Evolutionary conservation across 1,140 invertebrate genomes (phyloP).

Genomic region (Drosophila sp.): DNA sequence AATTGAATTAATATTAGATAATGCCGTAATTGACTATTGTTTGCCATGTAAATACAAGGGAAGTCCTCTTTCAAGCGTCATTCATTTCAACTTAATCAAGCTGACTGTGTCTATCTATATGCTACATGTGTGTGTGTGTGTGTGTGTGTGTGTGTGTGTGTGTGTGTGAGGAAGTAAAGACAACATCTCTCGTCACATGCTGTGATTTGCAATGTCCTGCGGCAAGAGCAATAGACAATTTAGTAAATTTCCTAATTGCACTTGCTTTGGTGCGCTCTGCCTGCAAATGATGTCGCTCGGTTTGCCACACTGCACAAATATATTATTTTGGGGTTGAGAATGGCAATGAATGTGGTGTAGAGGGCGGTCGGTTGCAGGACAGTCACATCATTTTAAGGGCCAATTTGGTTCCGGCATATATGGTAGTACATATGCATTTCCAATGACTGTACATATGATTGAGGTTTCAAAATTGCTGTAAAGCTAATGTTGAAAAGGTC

Average conservation of each 20-base stretch:
- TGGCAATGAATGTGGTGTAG: constrained; percentile 20
- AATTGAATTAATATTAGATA: constrained; percentile 41
- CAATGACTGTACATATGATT: constrained; percentile 13
- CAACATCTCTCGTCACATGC: constrained; percentile 29
- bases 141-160: constrained; percentile 30
- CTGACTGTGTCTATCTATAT: constrained; percentile 34
- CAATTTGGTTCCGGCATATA: constrained; percentile 39
- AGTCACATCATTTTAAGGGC: constrained; percentile 43
- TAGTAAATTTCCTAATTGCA: constrained; percentile 78
- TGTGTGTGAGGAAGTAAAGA: constrained; percentile 15
- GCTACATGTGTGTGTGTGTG: constrained; percentile 35
- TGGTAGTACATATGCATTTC: constrained; percentile 40
- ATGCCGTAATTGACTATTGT: constrained; percentile 68
- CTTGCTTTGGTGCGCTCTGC: constrained; percentile 50
- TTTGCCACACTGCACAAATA: constrained; percentile 45
- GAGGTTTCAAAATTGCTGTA: constrained; percentile 2
- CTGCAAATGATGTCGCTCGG: constrained; percentile 49
- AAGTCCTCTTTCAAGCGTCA: not conserved
- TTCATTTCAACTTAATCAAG: not conserved
- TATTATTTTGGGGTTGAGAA: constrained; percentile 36
- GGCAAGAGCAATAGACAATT: constrained; percentile 52
- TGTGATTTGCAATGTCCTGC: constrained; percentile 53
- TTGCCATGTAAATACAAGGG: constrained; percentile 52
- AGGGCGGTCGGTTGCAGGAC: not conserved
- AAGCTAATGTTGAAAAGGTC: constrained; percentile 5